phyloP scores from a whole-genome alignment of 2,797 vertebrate species.

The Otus scops region DNA sequence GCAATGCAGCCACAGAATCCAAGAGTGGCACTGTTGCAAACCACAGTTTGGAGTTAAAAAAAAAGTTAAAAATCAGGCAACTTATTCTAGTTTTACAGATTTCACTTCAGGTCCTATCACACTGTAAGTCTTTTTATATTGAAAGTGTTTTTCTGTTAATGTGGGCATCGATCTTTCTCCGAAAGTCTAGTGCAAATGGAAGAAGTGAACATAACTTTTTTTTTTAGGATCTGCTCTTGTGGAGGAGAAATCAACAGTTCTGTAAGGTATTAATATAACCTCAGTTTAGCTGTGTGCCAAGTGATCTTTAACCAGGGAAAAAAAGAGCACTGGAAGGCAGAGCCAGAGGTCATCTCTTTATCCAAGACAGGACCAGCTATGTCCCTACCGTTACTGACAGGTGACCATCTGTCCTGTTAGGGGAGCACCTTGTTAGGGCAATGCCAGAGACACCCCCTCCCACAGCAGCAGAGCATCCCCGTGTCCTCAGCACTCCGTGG shows the following conservation, averaged over 20 bases:
- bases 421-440: background rate
- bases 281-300: background rate
- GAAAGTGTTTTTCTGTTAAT: background rate
- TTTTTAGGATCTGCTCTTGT: background rate
- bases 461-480: background rate
- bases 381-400: accelerated
- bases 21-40: background rate
- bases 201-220: background rate
- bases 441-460: background rate
- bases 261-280: background rate
- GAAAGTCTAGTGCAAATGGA: background rate
- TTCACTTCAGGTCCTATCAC: background rate
- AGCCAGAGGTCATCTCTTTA: background rate
- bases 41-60: background rate
- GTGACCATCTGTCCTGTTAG: background rate
- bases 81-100: background rate
- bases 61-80: no score
- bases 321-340: background rate
- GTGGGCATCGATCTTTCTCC: background rate
- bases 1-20: background rate
- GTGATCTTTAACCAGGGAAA: background rate
- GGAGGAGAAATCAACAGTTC: background rate
- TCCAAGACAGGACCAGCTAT: background rate
- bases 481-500: accelerated
- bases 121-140: background rate